Evolutionary conservation across 2,888 invertebrate species (phyloP), one percentile per base, ranked within the genome.

Genomic region (Fragum whitleyi): DNA sequence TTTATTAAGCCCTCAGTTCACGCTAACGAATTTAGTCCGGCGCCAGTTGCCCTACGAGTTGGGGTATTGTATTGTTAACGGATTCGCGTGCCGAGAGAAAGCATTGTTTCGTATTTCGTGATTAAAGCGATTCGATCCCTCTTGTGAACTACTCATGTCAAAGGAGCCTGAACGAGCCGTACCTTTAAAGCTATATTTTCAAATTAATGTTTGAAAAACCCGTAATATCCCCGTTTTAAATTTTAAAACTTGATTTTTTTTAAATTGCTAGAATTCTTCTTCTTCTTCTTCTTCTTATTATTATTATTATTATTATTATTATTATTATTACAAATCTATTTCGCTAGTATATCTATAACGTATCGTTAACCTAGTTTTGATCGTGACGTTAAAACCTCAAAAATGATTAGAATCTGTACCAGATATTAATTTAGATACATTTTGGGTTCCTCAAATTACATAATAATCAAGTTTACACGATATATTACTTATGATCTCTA

Each of bases 61-160:
- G 39, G 65, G 42, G 21, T 42, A n/a, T 26, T 23, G 28, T 42
- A 65, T 65, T 65, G 65, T 65, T 65, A 23, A 36, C 7, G 32
- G 21, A 65, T 14, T 65, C 65, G 65, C 65, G 65, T 65, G 65
- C 65, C 65, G 26, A 42, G 14, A 42, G 21, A 21, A 39, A 23
- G 42, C 65, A 42, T 65, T 65, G 65, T 65, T 65, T 65, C 65
- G 65, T 39, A 21, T 65, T 23, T 65, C 65, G 65, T 65, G 65
- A 65, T 39, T 32, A 42, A 65, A 42, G 39, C 3, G 42, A 65
- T n/a, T 65, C 32, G 19, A 65, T 9, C 42, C 65, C 61, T 32
- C 32, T 61, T 19, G 61, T 61, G 32, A 61, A 61, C 61, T 29
- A n/a, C 32, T 61, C 14, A 61, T 32, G 29, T 61, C 2, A 29